Evolutionary conservation across 2,888 invertebrate genomes (phyloP), one percentile per base, ranked within the genome.

Genomic region (Mechanitis mazaeus): DNA sequence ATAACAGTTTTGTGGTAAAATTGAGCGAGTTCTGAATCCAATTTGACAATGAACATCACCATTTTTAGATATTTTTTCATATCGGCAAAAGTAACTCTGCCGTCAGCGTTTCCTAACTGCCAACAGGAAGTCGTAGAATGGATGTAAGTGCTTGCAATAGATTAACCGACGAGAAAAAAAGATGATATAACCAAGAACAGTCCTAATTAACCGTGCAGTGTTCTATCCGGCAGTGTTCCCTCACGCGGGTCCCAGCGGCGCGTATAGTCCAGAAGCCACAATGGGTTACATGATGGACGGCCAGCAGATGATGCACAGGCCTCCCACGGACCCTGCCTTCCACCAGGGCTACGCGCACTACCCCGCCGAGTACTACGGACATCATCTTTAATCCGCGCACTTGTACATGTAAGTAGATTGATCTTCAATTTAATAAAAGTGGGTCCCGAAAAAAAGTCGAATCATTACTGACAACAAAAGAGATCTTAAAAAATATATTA

Each of bases 281-380:
- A 97, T 97, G 94, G 97, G 97, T 88, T 97, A 97, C 91, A 98
- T 98, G 96, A 97, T 98, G 97, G 98, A 98, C 91, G 96, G 96
- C 77, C 96, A 97, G 91, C 96, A 96, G 91, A 97, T 97, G 97
- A 96, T 97, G 95, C 97, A 97, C 92, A 95, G 97, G 92, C 96
- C 97, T 81, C 96, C 97, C 74, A 95, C 95, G 75, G 96, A 96
- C 92, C 95, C 97, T 65, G 94, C 95, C 91, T 97, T 96, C 93
- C 96, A 96, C 92, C 96, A 96, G 92, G 96, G 96, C 84, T 96
- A 97, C 92, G 93, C 92, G 78, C 94, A 95, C 81, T 96, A 96
- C 92, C 96, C 96, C 77, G 95, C 96, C 77, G 96, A 97, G 91
- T 97, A 97, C 92, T 97, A 97, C 90, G 96, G 96, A 75, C 96